These are phyloP conservation scores for Chelidonichthys spinosus DNA, from an alignment of 2,797 vertebrate genomes.

Conservation along the genomic window DNA sequence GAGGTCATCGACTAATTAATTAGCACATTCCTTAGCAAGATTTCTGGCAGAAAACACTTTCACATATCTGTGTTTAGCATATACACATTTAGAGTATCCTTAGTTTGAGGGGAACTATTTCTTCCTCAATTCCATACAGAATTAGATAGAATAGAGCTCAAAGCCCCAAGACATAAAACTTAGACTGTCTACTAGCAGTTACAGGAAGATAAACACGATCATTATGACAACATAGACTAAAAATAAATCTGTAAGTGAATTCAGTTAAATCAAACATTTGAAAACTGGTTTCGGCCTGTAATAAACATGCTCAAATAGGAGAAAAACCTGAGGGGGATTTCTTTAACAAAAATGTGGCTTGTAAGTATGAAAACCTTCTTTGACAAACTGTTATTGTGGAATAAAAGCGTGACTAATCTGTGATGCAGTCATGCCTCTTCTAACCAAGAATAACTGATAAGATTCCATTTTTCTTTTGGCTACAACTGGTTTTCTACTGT, in stretches of 20 bases:
- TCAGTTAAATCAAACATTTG: not conserved
- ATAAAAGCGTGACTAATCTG: not conserved
- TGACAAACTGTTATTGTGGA: not conserved
- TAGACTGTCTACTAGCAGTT: not conserved
- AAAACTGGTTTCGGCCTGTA: not conserved
- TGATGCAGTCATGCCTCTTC: not conserved
- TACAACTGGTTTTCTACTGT: too few relatives aligned
- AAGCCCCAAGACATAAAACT: not conserved
- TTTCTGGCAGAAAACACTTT: not conserved
- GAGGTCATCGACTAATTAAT: not conserved
- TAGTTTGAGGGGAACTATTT: not conserved
- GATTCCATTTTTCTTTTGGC: not conserved
- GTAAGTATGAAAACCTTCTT: not conserved
- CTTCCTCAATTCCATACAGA: not conserved
- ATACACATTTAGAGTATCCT: not conserved
- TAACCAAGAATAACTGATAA: not conserved
- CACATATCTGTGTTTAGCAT: not conserved
- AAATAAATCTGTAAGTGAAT: not conserved
- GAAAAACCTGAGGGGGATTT: not conserved
- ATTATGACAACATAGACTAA: not conserved
- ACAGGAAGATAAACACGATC: not conserved
- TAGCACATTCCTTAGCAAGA: constrained; percentile 1
- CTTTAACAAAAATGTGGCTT: not conserved
- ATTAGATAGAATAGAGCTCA: not conserved
- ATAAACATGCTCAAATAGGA: not conserved